These are phyloP conservation scores for Meteorus cinctellus DNA, from an alignment of 2,888 invertebrate genomes.

Conservation along the genomic window DNA sequence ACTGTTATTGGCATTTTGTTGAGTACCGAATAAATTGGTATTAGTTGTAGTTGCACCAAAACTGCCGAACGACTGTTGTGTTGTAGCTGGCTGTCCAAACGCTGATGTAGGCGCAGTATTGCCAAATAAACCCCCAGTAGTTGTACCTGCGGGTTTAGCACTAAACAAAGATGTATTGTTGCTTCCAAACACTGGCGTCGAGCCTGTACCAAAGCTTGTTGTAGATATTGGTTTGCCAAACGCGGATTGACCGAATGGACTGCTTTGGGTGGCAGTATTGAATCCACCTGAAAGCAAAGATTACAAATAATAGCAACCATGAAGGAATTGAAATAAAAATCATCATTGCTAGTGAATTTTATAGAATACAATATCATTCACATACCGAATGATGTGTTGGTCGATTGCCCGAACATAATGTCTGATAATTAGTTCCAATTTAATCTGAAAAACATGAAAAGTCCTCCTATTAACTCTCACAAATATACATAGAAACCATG, in stretches of 20 bases:
- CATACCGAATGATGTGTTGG: slow-evolving; percentile 72
- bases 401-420: slow-evolving; percentile 67
- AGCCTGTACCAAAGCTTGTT: slow-evolving; percentile 78
- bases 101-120: slow-evolving; percentile 78
- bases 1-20: slow-evolving; percentile 76
- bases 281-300: slow-evolving; percentile 71
- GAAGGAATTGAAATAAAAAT: slow-evolving; percentile 16
- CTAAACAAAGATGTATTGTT: slow-evolving; percentile 77
- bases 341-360: not conserved
- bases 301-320: slow-evolving; percentile 28
- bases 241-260: slow-evolving; percentile 75
- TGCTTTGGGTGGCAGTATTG: slow-evolving; percentile 74
- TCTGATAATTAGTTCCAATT: not conserved
- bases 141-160: slow-evolving; percentile 73
- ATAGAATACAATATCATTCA: slow-evolving; percentile 43
- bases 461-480: not conserved
- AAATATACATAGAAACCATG: not conserved
- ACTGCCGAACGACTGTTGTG: slow-evolving; percentile 73
- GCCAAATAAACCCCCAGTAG: slow-evolving; percentile 79
- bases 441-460: not conserved
- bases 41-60: slow-evolving; percentile 70
- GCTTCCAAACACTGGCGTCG: slow-evolving; percentile 82
- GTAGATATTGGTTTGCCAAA: slow-evolving; percentile 78
- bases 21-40: slow-evolving; percentile 72
- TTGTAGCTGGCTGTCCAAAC: slow-evolving; percentile 79